Evolutionary conservation across 2,113 vertebrate genomes (phyloP).

Genomic region (Empidonax traillii): DNA sequence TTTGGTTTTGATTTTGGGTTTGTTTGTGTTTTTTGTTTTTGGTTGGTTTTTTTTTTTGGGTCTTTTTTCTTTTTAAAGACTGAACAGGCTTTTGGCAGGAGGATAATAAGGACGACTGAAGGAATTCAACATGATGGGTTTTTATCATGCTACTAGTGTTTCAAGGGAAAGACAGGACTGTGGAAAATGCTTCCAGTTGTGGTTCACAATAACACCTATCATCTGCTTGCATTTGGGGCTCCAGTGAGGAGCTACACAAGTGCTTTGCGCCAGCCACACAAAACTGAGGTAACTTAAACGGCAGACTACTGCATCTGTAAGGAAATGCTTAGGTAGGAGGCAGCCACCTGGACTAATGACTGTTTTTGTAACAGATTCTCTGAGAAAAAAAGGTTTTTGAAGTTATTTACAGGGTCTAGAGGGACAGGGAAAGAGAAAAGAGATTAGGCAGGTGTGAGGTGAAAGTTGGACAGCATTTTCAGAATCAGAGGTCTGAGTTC

Average conservation of each 20-base stretch:
- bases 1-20: neutral
- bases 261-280: neutral
- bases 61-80: neutral
- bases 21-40: neutral
- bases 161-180: neutral
- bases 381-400: neutral
- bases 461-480: neutral
- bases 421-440: neutral
- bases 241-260: neutral
- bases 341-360: neutral
- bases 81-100: conserved; percentile 36
- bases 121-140: conserved; percentile 8
- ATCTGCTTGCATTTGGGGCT: neutral
- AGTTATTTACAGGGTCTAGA: neutral
- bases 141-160: neutral
- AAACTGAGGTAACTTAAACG: neutral
- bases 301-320: neutral
- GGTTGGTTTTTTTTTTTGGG: neutral
- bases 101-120: conserved; percentile 26
- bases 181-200: neutral
- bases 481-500: neutral
- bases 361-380: neutral
- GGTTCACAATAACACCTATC: neutral
- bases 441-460: neutral
- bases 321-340: neutral